Evolutionary conservation across 2,888 invertebrate species (phyloP).

Genomic region (Mechanitis messenoides): DNA sequence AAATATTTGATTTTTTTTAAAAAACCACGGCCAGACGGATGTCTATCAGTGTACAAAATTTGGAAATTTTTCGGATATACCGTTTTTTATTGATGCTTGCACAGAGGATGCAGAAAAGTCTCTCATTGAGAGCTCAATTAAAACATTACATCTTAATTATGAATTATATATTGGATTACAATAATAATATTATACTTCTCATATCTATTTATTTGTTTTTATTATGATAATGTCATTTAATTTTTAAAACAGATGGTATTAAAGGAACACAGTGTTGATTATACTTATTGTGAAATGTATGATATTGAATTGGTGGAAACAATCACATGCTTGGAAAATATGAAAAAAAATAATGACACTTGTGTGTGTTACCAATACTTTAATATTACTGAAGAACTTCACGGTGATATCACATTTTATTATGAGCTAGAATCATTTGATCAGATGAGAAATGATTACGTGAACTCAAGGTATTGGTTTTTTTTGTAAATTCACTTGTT

Average conservation of each 20-base stretch:
- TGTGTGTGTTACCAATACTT: slow-evolving; percentile 10
- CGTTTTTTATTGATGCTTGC: too few species aligned
- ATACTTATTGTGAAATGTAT: slow-evolving; percentile 14
- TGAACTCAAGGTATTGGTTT: slow-evolving; percentile 22
- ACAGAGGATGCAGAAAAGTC: too few species aligned
- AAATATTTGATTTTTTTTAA: too few species aligned
- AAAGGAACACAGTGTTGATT: slow-evolving; percentile 13
- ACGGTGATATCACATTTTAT: slow-evolving; percentile 21
- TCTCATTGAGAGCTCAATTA: too few species aligned
- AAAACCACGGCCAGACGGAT: too few species aligned
- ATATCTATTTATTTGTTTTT: too few species aligned
- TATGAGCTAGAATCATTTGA: slow-evolving; percentile 25
- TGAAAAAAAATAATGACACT: background rate
- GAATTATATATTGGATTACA: too few species aligned
- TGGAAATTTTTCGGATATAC: too few species aligned
- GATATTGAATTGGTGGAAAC: background rate
- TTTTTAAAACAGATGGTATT: background rate
- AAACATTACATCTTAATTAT: too few species aligned
- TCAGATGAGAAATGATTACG: slow-evolving; percentile 17
- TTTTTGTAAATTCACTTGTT: background rate
- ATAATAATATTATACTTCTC: too few species aligned
- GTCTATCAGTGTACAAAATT: too few species aligned
- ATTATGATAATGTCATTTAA: too few species aligned
- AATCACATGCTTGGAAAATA: slow-evolving; percentile 7
- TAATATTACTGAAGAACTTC: slow-evolving; percentile 13